Conservation (phyloP, 2,797 vertebrate genomes). For the Rhyacichthys aspro region DNA sequence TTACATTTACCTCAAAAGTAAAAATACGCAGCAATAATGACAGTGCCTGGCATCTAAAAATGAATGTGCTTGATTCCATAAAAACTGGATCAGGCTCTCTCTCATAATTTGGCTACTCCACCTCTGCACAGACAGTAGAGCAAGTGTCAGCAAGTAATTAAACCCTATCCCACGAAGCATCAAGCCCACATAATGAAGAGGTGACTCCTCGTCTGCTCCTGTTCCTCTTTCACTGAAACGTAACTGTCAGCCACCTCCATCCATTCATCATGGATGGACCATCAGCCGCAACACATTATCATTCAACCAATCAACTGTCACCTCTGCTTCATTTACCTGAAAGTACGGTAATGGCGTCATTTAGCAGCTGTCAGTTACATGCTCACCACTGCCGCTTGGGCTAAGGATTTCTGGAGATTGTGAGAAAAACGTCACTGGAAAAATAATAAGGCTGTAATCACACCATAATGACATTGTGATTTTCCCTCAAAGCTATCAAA, state of each 20-base stretch:
- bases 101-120: not conserved
- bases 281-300: constrained; percentile 44
- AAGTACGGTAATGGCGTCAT: constrained; percentile 64
- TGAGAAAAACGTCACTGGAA: constrained; percentile 40
- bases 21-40: too few relatives aligned
- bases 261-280: constrained; percentile 45
- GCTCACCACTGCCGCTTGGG: constrained; percentile 34
- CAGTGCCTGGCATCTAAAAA: too few relatives aligned
- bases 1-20: too few relatives aligned
- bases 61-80: too few relatives aligned
- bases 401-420: constrained; percentile 36
- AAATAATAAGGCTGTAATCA: constrained; percentile 58
- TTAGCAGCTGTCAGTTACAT: constrained; percentile 66
- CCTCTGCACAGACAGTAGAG: constrained; percentile 24
- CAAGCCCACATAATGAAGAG: constrained; percentile 28
- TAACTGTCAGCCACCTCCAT: constrained; percentile 34
- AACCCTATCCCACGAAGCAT: constrained; percentile 35
- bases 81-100: not conserved
- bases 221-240: constrained; percentile 24
- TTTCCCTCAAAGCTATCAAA: constrained; percentile 56
- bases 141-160: constrained; percentile 55
- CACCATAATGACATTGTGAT: constrained; percentile 58
- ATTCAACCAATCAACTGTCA: constrained; percentile 45
- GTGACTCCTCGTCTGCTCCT: constrained; percentile 14
- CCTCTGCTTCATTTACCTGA: constrained; percentile 56